Evolutionary conservation across 2,888 invertebrate species (phyloP), one percentile per base, ranked within the genome.

Genomic region (Nomada ferruginata): DNA sequence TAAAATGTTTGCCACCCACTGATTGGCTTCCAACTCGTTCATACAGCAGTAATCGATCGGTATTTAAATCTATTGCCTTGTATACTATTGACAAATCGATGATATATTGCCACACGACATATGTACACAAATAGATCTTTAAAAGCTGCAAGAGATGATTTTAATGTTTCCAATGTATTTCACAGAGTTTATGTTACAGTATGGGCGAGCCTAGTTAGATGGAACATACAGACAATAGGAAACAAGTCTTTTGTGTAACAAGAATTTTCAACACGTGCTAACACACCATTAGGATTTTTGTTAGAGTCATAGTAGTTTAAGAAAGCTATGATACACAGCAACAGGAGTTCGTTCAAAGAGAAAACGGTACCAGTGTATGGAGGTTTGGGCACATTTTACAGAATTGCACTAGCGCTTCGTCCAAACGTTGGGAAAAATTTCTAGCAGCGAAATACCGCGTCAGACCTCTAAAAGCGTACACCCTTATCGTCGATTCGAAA

Each of bases 401-500:
- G 82, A 97, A 93, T 80, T 96, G 94, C 64, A 97, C 92, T 73
- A 97, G 92, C 64, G 95, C 93, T 26, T 96, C 95, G 91, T 98
- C 98, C 57, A 96, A 95, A 89, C 97, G 94, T 78, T 96, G 96
- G 72, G 95, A 93, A 93, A 97, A 97, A 1, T 95, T 95, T 89
- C 96, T 95, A 4, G 96, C 94, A 85, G 96, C 95, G 83, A 95
- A 95, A 90, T 96, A 96, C 85, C 96, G 94, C 0, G 97, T 97
- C 68, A 97, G 90, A 50, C 95, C 95, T 90, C 96, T 95, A 84
- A 97, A 96, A 0, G 96, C 97, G 89, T 96, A 97, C 66, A 96
- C 95, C 84, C 95, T 93, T 82, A 97, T 92, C 5, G 95, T 95
- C n/a, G 87, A 86, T n/a, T 90, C 89, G 57, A 92, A 93, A 79